Base-by-base conservation (phyloP, 2,888 invertebrate genomes). In the Sipha maydis region DNA sequence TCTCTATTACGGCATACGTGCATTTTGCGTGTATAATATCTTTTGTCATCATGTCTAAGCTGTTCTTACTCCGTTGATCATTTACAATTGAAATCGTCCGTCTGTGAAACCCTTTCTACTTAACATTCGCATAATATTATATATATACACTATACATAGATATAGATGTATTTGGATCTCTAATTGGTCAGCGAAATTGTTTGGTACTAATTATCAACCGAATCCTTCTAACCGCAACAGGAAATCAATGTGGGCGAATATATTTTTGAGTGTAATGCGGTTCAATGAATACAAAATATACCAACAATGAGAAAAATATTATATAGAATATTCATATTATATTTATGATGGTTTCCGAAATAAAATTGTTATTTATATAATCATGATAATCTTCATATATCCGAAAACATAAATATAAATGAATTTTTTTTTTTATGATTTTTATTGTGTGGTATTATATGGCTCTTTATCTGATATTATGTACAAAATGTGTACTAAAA, bases 151-250 rank as follows among this genome's bases (percentile, higher is more conserved):
- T 0, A 2, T n/a, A 28, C 14, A 28, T 2, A 69, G 21, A 9
- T 28, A 28, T 69, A 34, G 34, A 4, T 38, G 5, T 25, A 21
- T 25, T 71, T 38, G 38, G 8, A 21, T 75, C 75, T 3, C 38
- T 75, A 75, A 75, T 38, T 75, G 75, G 38, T 80, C 67, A 41
- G 80, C n/a, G 48, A 80, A 67, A 67, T 67, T 19, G n/a, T n/a
- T 61, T 34, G 21, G 21, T 17, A 21, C 56, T 54, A 56, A 34
- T 80, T 38, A 38, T 8, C 34, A 25, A 54, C 25, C 14, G 4
- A 69, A 9, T 56, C 61, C n/a, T 28, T 8, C 69, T 1, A 8
- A 28, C 14, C 25, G 7, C 67, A 67, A 67, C 21, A n/a, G 67
- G n/a, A 69, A 69, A 69, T 69, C 28, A 28, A 69, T 28, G 56